Conservation (phyloP, 2,113 vertebrate species). For the Ceyx melanurus region DNA sequence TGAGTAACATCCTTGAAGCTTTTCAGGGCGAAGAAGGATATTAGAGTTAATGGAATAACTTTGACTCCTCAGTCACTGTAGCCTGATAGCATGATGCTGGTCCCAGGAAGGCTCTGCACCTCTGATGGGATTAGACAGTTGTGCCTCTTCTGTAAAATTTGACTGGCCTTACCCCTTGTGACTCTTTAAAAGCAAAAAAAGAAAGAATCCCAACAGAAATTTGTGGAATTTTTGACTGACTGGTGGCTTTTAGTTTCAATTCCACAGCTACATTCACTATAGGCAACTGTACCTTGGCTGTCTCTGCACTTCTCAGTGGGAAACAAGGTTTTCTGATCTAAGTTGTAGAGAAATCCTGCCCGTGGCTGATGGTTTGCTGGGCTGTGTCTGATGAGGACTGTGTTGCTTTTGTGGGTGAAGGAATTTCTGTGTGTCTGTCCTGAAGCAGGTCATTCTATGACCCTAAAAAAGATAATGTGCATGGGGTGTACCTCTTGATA, state of each 20-base stretch:
- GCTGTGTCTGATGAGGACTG: neutral
- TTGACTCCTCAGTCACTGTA: neutral
- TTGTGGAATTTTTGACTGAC: neutral
- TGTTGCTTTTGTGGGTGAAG: fast-evolving
- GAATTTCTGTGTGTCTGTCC: neutral
- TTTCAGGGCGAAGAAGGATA: neutral
- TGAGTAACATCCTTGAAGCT: neutral
- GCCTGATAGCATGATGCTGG: neutral
- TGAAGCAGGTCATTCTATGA: neutral
- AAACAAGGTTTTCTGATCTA: neutral
- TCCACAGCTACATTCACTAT: neutral
- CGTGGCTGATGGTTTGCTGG: neutral
- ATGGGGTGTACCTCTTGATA: neutral
- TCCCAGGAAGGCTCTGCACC: neutral
- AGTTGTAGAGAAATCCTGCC: neutral
- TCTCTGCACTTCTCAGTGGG: neutral
- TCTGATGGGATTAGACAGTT: neutral
- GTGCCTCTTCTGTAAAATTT: neutral
- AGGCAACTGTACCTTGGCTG: neutral
- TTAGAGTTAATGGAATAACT: neutral
- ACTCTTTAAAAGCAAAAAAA: neutral
- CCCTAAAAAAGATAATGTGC: neutral
- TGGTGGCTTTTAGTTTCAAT: neutral
- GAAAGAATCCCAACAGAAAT: neutral
- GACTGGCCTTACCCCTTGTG: neutral